A percentile compares a stretch with the other conserved stretches of the same genome.
These are phyloP conservation scores for Trichoplusia ni DNA, from an alignment of 1,140 invertebrate genomes.

Conservation along the genomic window DNA sequence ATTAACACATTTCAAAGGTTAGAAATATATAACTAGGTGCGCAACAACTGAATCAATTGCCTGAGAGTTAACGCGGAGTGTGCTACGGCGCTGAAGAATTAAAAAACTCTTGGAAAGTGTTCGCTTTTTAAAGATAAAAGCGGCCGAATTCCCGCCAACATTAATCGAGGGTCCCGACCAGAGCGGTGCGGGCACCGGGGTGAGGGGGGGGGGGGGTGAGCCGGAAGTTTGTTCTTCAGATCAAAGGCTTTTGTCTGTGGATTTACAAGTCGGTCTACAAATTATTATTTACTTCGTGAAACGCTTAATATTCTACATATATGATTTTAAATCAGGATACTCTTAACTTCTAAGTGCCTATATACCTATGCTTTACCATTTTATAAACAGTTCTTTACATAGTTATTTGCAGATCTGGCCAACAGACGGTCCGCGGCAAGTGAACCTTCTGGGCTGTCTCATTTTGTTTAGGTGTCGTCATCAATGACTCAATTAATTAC, in stretches of 20 bases:
- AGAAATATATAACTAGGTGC: too few species aligned
- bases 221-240: conserved; percentile 54
- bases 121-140: conserved; percentile 54
- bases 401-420: neutral
- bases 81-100: conserved; percentile 40
- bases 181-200: neutral
- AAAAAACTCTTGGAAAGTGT: conserved; percentile 53
- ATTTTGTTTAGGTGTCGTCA: too few species aligned
- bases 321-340: too few species aligned
- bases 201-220: neutral
- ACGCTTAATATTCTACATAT: too few species aligned
- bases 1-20: too few species aligned
- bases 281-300: conserved; percentile 48
- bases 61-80: neutral
- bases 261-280: conserved; percentile 57
- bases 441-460: too few species aligned
- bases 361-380: too few species aligned
- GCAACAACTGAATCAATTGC: conserved; percentile 12
- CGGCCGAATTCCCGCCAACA: conserved; percentile 43
- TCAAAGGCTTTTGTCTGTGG: conserved; percentile 67
- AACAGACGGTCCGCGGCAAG: neutral
- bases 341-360: too few species aligned
- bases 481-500: conserved; percentile 7
- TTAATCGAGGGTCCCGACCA: conserved; percentile 26
- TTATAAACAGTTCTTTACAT: too few species aligned